These are phyloP conservation scores for Melanargia galathea DNA, from an alignment of 2,888 invertebrate genomes.

Conservation along the genomic window DNA sequence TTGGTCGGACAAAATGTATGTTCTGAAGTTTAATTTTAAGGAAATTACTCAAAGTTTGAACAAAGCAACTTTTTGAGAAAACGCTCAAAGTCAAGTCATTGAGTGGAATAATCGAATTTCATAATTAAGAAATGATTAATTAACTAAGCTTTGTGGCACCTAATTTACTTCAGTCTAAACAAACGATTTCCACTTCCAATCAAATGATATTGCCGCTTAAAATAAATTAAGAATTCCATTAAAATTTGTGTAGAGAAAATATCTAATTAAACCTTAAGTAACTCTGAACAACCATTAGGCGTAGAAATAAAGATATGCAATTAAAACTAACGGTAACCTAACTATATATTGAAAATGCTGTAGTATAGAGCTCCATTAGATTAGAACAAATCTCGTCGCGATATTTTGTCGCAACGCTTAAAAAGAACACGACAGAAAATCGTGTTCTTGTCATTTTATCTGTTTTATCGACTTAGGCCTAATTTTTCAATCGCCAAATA, in stretches of 20 bases:
- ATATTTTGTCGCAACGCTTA: too few species aligned
- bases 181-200: conserved; percentile 41
- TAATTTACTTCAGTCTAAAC: conserved; percentile 11
- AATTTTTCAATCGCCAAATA: too few species aligned
- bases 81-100: not conserved
- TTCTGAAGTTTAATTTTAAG: too few species aligned
- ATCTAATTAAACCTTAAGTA: conserved; percentile 42
- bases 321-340: conserved; percentile 18
- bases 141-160: not conserved
- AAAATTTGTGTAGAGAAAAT: conserved; percentile 10
- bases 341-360: not conserved
- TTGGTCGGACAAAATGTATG: too few species aligned
- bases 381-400: too few species aligned
- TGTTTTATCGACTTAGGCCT: too few species aligned
- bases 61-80: not conserved
- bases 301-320: conserved; percentile 29
- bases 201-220: not conserved
- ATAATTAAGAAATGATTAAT: not conserved
- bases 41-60: too few species aligned
- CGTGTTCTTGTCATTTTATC: too few species aligned
- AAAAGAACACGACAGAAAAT: too few species aligned
- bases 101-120: not conserved
- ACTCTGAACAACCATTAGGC: conserved; percentile 32
- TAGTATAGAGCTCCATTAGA: not conserved
- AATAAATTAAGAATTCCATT: conserved; percentile 9